Conservation (phyloP, 2,888 invertebrate genomes). For the Drepana falcataria region DNA sequence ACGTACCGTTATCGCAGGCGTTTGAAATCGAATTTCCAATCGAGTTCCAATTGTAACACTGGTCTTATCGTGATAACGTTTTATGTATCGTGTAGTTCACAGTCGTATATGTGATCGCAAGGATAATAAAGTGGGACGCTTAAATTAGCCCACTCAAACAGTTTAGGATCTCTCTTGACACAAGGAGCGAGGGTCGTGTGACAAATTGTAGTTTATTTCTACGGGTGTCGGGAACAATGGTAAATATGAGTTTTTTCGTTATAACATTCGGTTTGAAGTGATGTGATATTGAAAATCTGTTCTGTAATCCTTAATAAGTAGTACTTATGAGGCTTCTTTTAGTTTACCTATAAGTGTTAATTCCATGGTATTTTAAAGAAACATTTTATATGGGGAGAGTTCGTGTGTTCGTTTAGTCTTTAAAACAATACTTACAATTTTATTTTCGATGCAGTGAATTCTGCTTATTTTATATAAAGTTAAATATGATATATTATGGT, state of each 20-base stretch:
- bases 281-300: too few species aligned
- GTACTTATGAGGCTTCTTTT: too few species aligned
- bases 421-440: too few species aligned
- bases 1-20: neutral
- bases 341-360: too few species aligned
- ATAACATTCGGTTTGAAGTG: neutral
- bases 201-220: conserved; percentile 23
- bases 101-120: conserved; percentile 40
- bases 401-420: too few species aligned
- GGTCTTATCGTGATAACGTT: conserved; percentile 37
- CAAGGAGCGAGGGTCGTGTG: conserved; percentile 24
- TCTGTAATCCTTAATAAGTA: too few species aligned
- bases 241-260: conserved; percentile 31
- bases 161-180: conserved; percentile 38
- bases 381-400: too few species aligned
- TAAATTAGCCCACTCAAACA: conserved; percentile 49
- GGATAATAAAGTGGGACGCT: conserved; percentile 50
- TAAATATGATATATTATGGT: too few species aligned
- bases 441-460: too few species aligned
- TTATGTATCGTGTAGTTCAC: conserved; percentile 32
- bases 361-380: too few species aligned
- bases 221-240: conserved; percentile 39
- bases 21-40: neutral
- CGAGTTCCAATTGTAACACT: conserved; percentile 10
- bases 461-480: too few species aligned